phyloP scores from a whole-genome alignment of 1,140 invertebrate species.

The Pollicipes pollicipes region DNA sequence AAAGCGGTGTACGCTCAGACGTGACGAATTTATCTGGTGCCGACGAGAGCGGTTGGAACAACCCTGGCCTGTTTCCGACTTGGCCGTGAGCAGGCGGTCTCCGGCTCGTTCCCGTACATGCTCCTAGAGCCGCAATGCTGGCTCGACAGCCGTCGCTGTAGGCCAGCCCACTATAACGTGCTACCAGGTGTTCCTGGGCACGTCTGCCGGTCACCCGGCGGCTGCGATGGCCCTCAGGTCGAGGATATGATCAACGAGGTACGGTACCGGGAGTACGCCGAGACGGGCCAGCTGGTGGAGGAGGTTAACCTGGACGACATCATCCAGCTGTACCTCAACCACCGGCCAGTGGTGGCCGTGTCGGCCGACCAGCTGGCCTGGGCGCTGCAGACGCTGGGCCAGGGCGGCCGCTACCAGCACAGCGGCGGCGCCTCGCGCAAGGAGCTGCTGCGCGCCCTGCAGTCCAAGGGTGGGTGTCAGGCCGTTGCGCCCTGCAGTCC shows the following conservation, averaged over 20 bases:
- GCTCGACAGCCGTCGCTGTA: no score
- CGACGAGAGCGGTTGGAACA: no score
- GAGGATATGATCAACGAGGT: conserved; percentile 47
- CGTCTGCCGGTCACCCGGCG: no score
- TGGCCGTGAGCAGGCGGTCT: no score
- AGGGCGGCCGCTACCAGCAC: background rate
- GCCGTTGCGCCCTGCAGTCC: no score
- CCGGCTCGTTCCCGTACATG: no score
- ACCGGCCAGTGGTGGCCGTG: conserved; percentile 32
- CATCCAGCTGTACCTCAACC: conserved; percentile 50
- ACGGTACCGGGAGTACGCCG: conserved; percentile 37
- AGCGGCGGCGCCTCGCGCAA: background rate
- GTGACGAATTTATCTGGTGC: no score
- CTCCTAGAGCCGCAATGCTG: no score
- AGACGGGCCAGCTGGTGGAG: conserved; percentile 30
- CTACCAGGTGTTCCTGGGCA: no score
- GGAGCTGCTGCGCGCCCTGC: background rate
- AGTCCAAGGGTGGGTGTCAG: background rate
- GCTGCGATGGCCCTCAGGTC: conserved; percentile 29
- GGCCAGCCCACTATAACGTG: no score
- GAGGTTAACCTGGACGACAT: conserved; percentile 48
- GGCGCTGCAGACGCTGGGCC: background rate
- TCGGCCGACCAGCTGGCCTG: background rate
- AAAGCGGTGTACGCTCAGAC: no score
- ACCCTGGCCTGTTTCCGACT: no score